phyloP scores from a whole-genome alignment of 2,888 invertebrate species.

The Drosophila parthenogenetica region DNA sequence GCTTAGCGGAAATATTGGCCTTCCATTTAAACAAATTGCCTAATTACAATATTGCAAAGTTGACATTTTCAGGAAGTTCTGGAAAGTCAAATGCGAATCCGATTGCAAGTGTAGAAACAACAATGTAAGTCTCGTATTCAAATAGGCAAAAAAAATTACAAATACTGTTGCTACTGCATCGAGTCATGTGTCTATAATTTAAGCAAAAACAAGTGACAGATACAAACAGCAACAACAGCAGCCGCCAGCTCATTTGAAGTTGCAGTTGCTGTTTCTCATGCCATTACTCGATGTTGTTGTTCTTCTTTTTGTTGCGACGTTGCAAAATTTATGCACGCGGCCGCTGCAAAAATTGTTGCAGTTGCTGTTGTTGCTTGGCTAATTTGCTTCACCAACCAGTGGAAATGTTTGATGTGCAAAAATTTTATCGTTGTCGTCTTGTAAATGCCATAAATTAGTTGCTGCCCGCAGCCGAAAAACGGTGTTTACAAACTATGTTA shows the following conservation, averaged over 20 bases:
- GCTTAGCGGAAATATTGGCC: conserved; percentile 70
- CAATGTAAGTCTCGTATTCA: conserved; percentile 62
- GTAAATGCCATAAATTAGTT: conserved; percentile 79
- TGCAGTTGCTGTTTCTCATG: conserved; percentile 39
- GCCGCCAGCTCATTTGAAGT: conserved; percentile 68
- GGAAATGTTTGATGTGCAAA: conserved; percentile 79
- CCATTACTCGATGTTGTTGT: conserved; percentile 30
- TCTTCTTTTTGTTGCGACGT: conserved; percentile 46
- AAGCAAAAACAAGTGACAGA: conserved; percentile 78
- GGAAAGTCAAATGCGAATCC: conserved; percentile 7
- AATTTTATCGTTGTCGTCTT: conserved; percentile 66
- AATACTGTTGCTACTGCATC: conserved; percentile 62
- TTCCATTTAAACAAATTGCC: conserved; percentile 68
- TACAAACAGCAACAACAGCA: conserved; percentile 61
- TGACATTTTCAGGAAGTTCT: conserved; percentile 57
- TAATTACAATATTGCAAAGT: conserved; percentile 68
- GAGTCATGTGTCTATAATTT: conserved; percentile 78
- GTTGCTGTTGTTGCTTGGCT: conserved; percentile 57
- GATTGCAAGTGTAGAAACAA: conserved; percentile 30
- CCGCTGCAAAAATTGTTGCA: conserved; percentile 51
- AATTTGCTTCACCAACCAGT: conserved; percentile 72
- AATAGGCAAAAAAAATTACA: conserved; percentile 74
- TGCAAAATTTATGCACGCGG: conserved; percentile 73
- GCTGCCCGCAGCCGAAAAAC: conserved; percentile 68
- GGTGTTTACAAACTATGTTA: conserved; percentile 61